Percentiles rank a stretch among this genome's conserved stretches.
Evolutionary conservation across 2,797 vertebrate species (phyloP).

Genomic region (Pterois miles): DNA sequence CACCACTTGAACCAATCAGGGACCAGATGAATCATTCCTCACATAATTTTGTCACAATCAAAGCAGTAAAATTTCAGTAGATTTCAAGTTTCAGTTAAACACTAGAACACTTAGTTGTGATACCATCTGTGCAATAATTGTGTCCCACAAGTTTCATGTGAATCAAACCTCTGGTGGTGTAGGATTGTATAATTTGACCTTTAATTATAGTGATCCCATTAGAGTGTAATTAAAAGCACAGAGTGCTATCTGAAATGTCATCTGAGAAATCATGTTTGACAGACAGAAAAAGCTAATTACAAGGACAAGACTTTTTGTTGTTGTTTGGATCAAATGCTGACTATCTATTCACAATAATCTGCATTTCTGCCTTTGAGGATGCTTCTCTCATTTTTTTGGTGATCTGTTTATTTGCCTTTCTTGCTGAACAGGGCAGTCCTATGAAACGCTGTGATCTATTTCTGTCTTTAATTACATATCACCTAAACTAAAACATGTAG

Average conservation of each 20-base stretch:
- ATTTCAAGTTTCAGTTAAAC: not conserved
- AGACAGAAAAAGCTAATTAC: slow-evolving; percentile 5
- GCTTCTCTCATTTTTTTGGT: not conserved
- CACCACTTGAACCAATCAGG: not conserved
- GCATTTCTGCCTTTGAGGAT: slow-evolving; percentile 20
- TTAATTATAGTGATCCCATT: slow-evolving; percentile 34
- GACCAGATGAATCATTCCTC: not conserved
- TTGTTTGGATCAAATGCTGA: slow-evolving; percentile 6
- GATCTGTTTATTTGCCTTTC: slow-evolving; percentile 33
- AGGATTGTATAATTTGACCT: slow-evolving; percentile 41
- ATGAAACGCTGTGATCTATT: slow-evolving; percentile 36
- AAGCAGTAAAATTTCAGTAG: no score
- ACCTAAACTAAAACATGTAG: slow-evolving; percentile 51
- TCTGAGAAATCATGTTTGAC: slow-evolving; percentile 21
- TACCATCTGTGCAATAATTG: not conserved
- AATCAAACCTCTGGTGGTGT: slow-evolving; percentile 13
- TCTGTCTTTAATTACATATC: slow-evolving; percentile 52
- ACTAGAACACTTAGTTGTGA: not conserved
- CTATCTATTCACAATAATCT: slow-evolving; percentile 19
- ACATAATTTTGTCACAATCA: no score
- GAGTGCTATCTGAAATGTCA: not conserved
- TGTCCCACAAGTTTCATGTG: not conserved
- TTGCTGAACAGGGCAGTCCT: slow-evolving; percentile 5
- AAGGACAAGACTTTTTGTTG: not conserved
- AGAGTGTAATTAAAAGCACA: slow-evolving; percentile 1